phyloP scores from a whole-genome alignment of 2,113 vertebrate species.

The Calidris pugnax region DNA sequence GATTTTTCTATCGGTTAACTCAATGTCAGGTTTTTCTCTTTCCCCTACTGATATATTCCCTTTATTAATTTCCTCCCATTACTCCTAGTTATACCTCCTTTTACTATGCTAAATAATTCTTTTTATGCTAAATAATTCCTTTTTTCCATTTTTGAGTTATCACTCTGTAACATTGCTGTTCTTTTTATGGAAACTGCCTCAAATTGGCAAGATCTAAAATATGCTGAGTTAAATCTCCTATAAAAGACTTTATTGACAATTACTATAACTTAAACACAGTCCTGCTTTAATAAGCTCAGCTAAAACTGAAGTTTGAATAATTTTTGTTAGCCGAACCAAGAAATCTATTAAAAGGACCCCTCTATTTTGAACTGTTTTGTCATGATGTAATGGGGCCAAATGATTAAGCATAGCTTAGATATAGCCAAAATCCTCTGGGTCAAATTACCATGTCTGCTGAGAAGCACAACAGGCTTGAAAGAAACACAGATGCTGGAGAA shows the following conservation, averaged over 20 bases:
- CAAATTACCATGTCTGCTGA: conserved; percentile 43
- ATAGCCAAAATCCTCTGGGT: conserved; percentile 44
- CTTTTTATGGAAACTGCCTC: conserved; percentile 57
- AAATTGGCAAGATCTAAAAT: conserved; percentile 59
- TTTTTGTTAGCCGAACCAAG: conserved; percentile 43
- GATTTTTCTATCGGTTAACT: conserved; percentile 29
- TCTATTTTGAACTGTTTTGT: conserved; percentile 23
- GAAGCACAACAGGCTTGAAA: conserved; percentile 11
- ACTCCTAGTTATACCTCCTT: conserved; percentile 50
- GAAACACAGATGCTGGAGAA: neutral
- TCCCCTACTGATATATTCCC: conserved; percentile 17
- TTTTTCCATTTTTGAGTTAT: conserved; percentile 58
- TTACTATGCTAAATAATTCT: conserved; percentile 67
- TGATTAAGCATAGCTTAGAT: conserved; percentile 28
- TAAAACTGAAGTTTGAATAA: conserved; percentile 40
- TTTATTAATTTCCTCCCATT: conserved; percentile 66
- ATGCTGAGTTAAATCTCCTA: conserved; percentile 47
- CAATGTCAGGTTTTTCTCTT: conserved; percentile 28
- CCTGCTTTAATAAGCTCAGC: conserved; percentile 26
- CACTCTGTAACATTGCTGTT: conserved; percentile 43
- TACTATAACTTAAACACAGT: conserved; percentile 51
- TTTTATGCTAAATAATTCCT: conserved; percentile 67
- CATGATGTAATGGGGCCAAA: conserved; percentile 24
- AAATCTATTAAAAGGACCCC: conserved; percentile 24
- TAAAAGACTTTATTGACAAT: conserved; percentile 67